These are phyloP conservation scores for Ammodytes marinus DNA, from an alignment of 2,113 vertebrate species.

Conservation along the genomic window DNA sequence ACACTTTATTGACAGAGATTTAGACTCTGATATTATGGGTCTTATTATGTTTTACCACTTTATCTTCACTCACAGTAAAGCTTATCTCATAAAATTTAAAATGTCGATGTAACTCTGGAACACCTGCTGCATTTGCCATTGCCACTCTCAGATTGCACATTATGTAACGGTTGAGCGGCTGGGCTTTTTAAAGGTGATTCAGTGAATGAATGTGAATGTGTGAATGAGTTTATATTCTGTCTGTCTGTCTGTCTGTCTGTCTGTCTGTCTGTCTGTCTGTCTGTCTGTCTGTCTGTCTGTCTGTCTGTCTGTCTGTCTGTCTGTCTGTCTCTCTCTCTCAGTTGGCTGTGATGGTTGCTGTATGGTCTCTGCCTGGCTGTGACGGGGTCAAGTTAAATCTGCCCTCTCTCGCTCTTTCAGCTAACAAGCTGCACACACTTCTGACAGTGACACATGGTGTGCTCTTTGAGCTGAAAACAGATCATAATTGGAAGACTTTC, in stretches of 20 bases:
- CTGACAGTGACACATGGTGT: constrained; percentile 32
- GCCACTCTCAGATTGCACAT: neutral
- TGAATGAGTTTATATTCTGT: neutral
- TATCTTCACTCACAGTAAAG: neutral
- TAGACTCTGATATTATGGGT: neutral
- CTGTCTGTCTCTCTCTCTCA: constrained; percentile 13
- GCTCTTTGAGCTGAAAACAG: constrained; percentile 26
- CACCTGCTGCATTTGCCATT: neutral
- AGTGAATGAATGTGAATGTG: neutral
- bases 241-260: constrained; percentile 4
- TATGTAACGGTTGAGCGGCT: neutral
- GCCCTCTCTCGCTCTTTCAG: constrained; percentile 29
- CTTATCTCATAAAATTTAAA: neutral
- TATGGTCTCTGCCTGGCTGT: neutral
- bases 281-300: constrained; percentile 24
- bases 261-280: constrained; percentile 5
- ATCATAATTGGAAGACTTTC: constrained; percentile 41
- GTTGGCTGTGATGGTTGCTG: neutral
- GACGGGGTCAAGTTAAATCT: constrained; percentile 49
- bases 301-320: constrained; percentile 9
- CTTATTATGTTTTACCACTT: too few relatives aligned
- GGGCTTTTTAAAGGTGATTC: neutral
- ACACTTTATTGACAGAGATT: too few relatives aligned
- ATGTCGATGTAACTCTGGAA: neutral
- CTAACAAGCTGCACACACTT: constrained; percentile 44